phyloP scores from a whole-genome alignment of 2,113 vertebrate species.

The Nannobrachium achirus region DNA sequence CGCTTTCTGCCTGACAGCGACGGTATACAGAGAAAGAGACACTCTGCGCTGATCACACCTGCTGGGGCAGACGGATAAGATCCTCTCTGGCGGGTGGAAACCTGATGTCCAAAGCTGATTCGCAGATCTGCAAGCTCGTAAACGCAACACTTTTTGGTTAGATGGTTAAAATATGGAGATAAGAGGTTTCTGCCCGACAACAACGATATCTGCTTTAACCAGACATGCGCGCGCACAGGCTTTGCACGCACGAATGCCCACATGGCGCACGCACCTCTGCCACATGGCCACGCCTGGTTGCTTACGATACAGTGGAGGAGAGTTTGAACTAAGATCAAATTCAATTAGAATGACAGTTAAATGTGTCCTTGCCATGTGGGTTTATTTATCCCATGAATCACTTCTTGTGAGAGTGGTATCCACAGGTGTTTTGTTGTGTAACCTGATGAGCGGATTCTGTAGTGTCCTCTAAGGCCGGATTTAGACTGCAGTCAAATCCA shows the following conservation, averaged over 20 bases:
- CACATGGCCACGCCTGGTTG: constrained; percentile 16
- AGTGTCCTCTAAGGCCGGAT: constrained; percentile 14
- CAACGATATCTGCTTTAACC: too few relatives aligned
- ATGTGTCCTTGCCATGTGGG: constrained; percentile 30
- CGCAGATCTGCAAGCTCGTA: too few relatives aligned
- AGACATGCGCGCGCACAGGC: not conserved
- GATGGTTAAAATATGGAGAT: too few relatives aligned
- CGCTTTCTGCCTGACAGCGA: too few relatives aligned
- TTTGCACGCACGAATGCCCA: not conserved
- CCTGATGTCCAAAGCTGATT: too few relatives aligned
- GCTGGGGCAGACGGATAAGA: too few relatives aligned
- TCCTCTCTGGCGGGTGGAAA: too few relatives aligned
- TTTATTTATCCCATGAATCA: constrained; percentile 50
- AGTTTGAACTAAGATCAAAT: not conserved
- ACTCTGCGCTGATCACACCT: too few relatives aligned
- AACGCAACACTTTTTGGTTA: too few relatives aligned
- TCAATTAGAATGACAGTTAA: constrained; percentile 9
- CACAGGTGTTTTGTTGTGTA: constrained; percentile 31
- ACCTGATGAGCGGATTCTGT: constrained; percentile 28
- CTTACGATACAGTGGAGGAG: not conserved
- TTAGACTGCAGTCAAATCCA: not conserved
- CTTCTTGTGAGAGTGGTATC: not conserved
- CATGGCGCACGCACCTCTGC: not conserved
- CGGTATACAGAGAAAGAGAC: too few relatives aligned
- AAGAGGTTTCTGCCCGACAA: too few relatives aligned